These are phyloP conservation scores for Entomyzon cyanotis DNA, from an alignment of 2,113 vertebrate genomes.

Conservation along the genomic window DNA sequence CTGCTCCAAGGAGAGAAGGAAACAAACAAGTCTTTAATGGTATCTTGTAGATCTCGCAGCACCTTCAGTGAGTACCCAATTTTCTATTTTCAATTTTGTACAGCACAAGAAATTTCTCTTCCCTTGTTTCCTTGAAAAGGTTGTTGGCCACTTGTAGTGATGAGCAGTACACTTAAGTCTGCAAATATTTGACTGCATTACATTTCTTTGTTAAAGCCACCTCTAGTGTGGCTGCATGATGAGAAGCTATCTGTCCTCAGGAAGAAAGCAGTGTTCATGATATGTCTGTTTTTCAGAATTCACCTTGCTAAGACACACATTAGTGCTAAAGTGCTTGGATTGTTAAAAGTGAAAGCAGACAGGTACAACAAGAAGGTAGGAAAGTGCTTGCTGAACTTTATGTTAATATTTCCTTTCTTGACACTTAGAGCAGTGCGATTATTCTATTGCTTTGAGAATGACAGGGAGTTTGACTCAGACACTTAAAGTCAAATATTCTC, in stretches of 20 bases:
- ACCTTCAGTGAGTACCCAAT: not conserved
- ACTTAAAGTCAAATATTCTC: not conserved
- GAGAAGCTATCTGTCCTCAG: not conserved
- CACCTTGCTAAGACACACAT: not conserved
- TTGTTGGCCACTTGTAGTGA: not conserved
- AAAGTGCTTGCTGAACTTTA: not conserved
- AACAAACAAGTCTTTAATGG: fast-evolving
- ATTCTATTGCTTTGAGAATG: not conserved
- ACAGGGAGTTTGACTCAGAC: not conserved
- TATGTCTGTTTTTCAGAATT: not conserved
- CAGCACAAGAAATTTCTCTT: not conserved
- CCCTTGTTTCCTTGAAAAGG: not conserved
- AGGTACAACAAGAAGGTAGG: not conserved
- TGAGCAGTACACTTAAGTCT: not conserved
- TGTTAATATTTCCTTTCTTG: not conserved
- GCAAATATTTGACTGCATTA: not conserved
- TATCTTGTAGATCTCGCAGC: not conserved
- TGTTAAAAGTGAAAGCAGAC: not conserved
- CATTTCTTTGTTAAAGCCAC: not conserved
- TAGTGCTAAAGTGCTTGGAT: not conserved
- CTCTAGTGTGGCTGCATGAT: not conserved
- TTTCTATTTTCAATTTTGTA: not conserved
- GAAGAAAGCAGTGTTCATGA: not conserved
- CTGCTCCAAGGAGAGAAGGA: not conserved
- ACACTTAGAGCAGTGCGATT: not conserved